Percentiles rank a stretch among this genome's conserved stretches.
phyloP scores from a whole-genome alignment of 2,888 invertebrate genomes.

The Zygothrica quintamaculata region DNA sequence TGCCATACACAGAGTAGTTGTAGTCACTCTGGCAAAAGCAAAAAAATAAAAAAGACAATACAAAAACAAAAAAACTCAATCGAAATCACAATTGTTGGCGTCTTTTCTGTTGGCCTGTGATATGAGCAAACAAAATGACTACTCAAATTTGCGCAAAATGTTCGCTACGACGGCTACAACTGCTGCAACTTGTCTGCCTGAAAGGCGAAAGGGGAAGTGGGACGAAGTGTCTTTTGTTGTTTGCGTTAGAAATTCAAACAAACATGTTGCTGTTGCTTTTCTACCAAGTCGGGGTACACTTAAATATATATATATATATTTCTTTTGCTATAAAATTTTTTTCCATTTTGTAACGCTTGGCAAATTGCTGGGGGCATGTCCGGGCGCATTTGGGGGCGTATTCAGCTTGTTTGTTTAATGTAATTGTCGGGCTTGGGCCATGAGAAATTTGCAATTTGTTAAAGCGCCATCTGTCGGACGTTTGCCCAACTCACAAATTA shows the following conservation, averaged over 20 bases:
- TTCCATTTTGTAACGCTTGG: conserved; percentile 43
- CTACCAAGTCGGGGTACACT: conserved; percentile 9
- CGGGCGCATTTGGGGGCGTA: conserved; percentile 65
- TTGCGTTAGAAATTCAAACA: conserved; percentile 75
- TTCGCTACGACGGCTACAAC: conserved; percentile 61
- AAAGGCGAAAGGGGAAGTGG: conserved; percentile 6
- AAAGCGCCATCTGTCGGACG: conserved; percentile 61
- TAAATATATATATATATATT: background rate
- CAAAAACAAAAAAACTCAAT: no score
- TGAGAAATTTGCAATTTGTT: conserved; percentile 52
- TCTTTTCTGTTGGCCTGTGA: conserved; percentile 81
- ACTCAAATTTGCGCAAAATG: conserved; percentile 79
- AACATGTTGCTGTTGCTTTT: conserved; percentile 59
- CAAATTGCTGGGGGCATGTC: conserved; percentile 58
- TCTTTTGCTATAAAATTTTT: conserved; percentile 18
- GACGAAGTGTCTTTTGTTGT: conserved; percentile 36
- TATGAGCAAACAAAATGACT: conserved; percentile 84
- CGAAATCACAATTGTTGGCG: conserved; percentile 50
- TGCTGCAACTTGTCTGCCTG: conserved; percentile 55
- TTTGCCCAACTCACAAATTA: conserved; percentile 25
- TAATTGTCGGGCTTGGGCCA: conserved; percentile 64
- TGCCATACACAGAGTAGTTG: conserved; percentile 49
- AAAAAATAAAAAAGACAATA: no score
- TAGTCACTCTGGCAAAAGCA: background rate
- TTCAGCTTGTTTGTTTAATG: conserved; percentile 56